Evolutionary conservation across 2,113 vertebrate species (phyloP).

Genomic region (Nymphicus hollandicus): DNA sequence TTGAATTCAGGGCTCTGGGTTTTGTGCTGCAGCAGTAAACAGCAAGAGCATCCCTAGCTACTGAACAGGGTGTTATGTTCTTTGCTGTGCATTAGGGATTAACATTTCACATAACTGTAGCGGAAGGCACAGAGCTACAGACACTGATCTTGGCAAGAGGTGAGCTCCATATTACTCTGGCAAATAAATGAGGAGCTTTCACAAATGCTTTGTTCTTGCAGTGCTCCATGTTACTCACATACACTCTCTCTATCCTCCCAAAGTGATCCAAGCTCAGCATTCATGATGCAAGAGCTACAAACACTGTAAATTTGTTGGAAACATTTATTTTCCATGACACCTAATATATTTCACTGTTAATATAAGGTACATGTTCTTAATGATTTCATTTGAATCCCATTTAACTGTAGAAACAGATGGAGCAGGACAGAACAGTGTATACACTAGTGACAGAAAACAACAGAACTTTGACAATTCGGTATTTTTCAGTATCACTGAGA

Average conservation of each 20-base stretch:
- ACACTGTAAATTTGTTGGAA: background rate
- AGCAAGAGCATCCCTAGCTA: background rate
- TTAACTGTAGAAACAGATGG: slow-evolving; percentile 6
- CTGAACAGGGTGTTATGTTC: background rate
- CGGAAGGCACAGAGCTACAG: background rate
- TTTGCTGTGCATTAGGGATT: background rate
- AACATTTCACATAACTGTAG: background rate
- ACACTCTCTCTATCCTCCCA: background rate
- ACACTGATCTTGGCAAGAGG: background rate
- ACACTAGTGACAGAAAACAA: background rate
- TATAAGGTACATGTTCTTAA: background rate
- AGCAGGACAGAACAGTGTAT: background rate
- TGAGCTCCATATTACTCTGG: background rate
- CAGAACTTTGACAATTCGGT: background rate
- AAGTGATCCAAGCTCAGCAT: background rate
- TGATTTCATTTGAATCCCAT: slow-evolving; percentile 21
- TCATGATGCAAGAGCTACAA: background rate
- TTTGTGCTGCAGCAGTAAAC: background rate
- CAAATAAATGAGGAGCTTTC: background rate
- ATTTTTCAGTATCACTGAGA: background rate
- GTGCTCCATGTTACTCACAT: background rate
- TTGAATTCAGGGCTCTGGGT: background rate
- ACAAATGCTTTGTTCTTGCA: background rate
- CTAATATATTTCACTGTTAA: background rate
- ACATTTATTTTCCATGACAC: background rate